Percentiles rank a stretch among this genome's conserved stretches.
Evolutionary conservation across 2,888 invertebrate genomes (phyloP).

Genomic region (Drosophila macrospina): DNA sequence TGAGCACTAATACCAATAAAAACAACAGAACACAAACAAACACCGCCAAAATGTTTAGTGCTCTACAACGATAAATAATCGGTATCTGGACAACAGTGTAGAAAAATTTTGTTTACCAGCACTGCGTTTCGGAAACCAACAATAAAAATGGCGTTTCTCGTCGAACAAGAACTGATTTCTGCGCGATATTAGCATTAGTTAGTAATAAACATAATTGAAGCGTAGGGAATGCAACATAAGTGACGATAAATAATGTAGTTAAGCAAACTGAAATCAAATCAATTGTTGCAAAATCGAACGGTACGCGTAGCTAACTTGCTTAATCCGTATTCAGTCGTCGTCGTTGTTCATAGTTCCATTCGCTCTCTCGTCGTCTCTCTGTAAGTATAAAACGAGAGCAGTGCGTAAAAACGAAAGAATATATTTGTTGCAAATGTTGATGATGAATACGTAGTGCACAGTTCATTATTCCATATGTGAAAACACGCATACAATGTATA

Average conservation of each 20-base stretch:
- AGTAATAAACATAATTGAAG: conserved; percentile 47
- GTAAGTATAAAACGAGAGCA: conserved; percentile 62
- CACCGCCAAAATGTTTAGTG: conserved; percentile 46
- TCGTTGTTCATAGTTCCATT: conserved; percentile 37
- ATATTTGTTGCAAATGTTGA: conserved; percentile 58
- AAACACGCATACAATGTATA: conserved; percentile 9
- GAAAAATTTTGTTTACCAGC: conserved; percentile 30
- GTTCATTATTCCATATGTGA: conserved; percentile 33
- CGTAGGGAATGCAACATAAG: conserved; percentile 25
- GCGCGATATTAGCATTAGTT: conserved; percentile 60
- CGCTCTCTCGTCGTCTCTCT: conserved; percentile 60
- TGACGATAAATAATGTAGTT: conserved; percentile 58
- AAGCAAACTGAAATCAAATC: conserved; percentile 32
- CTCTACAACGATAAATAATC: conserved; percentile 14
- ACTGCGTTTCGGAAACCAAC: conserved; percentile 52
- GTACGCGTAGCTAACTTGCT: conserved; percentile 40
- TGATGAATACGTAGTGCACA: conserved; percentile 45
- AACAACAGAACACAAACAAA: conserved; percentile 31
- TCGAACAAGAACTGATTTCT: conserved; percentile 58
- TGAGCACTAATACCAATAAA: conserved; percentile 2
- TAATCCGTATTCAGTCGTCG: conserved; percentile 40
- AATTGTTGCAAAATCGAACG: conserved; percentile 41
- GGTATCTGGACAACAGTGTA: conserved; percentile 21
- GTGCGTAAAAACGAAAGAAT: conserved; percentile 67
- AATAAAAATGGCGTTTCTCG: conserved; percentile 78